These are phyloP conservation scores for Micropoecilia bifurca DNA, from an alignment of 2,797 vertebrate genomes.

Conservation along the genomic window DNA sequence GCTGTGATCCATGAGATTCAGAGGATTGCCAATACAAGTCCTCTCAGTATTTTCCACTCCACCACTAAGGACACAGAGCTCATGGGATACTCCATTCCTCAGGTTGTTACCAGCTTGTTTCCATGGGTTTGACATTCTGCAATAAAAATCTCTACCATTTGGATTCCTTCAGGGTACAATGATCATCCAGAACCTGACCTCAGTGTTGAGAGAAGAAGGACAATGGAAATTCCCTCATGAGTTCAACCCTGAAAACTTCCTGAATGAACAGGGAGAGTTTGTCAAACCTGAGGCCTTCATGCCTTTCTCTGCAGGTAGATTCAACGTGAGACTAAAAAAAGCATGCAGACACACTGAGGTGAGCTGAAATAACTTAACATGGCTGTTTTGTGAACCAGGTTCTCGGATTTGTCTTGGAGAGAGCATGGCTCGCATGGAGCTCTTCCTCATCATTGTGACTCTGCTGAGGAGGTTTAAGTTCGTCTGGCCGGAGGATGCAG, in stretches of 20 bases:
- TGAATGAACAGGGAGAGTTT: slow-evolving; percentile 47
- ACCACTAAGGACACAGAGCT: slow-evolving; percentile 79
- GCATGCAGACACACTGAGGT: neutral
- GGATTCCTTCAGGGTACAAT: no score
- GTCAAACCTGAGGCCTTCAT: slow-evolving; percentile 44
- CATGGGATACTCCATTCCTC: slow-evolving; percentile 82
- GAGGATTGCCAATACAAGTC: slow-evolving; percentile 75
- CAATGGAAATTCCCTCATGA: slow-evolving; percentile 65
- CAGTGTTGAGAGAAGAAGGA: slow-evolving; percentile 35
- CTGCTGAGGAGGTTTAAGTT: slow-evolving; percentile 75
- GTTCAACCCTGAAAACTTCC: slow-evolving; percentile 70
- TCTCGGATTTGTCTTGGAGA: slow-evolving; percentile 78
- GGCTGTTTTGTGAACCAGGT: slow-evolving; percentile 51
- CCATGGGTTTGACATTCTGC: no score
- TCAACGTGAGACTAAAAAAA: neutral
- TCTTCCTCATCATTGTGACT: slow-evolving; percentile 76
- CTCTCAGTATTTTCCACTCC: slow-evolving; percentile 78
- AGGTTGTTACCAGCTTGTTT: slow-evolving; percentile 52
- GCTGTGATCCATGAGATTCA: slow-evolving; percentile 82
- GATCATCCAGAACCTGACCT: no score
- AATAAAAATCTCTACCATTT: neutral
- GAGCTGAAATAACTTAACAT: neutral
- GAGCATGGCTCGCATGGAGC: slow-evolving; percentile 80
- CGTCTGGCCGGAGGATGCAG: slow-evolving; percentile 58
- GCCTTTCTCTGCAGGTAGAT: slow-evolving; percentile 69